Base-by-base conservation (phyloP, 2,888 invertebrate genomes). In the Xanthia togata region DNA sequence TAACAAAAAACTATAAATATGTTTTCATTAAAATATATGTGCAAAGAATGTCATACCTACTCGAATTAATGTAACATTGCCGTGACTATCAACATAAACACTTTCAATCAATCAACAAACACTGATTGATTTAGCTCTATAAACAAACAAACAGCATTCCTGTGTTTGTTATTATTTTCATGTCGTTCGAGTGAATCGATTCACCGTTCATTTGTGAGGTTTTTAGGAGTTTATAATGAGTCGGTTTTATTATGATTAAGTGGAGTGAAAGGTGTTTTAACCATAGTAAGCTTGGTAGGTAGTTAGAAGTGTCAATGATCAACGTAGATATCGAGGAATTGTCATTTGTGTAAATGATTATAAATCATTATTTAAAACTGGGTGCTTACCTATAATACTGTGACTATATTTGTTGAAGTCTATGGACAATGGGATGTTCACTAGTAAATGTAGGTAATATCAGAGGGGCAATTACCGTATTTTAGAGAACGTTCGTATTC, bases 61-160 rank as follows among this genome's bases (percentile, higher is more conserved):
- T 6, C 12, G 38, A 47, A 70, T 41, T 6, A 12, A 14, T 11
- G 8, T n/a, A 38, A 31, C 20, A 65, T n/a, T 35, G 57, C 14
- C 11, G 35, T 14, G 5, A 55, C 20, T 31, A 35, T 26, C 47
- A 76, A 63, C 50, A 82, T 44, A 26, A 5, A 44, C 26, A 41
- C 20, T 55, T 35, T 44, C 53, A 65, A 55, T 65, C 31, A 14
- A 59, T 72, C 60, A 73, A 81, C 73, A 83, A 44, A 41, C 5
- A 55, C 1, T 20, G 55, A 53, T 69, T 71, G 41, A 55, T 47
- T 55, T 44, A 31, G 1, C 3, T 75, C 6, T 65, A 12, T 57
- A 84, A 76, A 81, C 87, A 81, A 73, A 80, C 69, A 81, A 55
- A 55, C 44, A 35, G 0, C 69, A 87, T 88, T 76, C 79, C 26